These are phyloP conservation scores for Ceriagrion tenellum DNA, from an alignment of 2,888 invertebrate genomes.

Conservation along the genomic window DNA sequence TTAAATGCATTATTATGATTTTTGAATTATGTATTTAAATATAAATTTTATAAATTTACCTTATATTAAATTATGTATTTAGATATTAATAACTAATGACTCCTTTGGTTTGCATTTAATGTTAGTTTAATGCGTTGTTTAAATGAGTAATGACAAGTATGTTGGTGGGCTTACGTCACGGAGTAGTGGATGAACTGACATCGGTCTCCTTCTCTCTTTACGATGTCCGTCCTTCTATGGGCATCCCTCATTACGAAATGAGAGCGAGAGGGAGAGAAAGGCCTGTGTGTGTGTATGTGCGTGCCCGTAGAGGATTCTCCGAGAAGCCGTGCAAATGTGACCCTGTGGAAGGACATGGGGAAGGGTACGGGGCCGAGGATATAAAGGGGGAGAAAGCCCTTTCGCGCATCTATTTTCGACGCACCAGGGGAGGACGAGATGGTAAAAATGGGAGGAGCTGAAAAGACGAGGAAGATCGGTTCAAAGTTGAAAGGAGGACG, in stretches of 20 bases:
- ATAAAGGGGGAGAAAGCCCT: background rate
- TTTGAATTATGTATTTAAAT: too few relatives aligned
- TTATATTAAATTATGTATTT: too few relatives aligned
- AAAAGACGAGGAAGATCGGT: background rate
- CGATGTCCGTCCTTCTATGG: background rate
- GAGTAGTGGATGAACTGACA: background rate
- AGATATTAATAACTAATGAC: too few relatives aligned
- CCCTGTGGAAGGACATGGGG: background rate
- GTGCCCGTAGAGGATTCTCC: background rate
- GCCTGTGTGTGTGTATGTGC: background rate
- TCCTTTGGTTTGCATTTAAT: too few relatives aligned
- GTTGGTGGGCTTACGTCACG: too few relatives aligned
- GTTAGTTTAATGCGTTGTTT: too few relatives aligned
- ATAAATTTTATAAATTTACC: too few relatives aligned
- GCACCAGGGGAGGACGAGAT: background rate
- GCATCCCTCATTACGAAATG: background rate
- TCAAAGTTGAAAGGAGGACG: too few relatives aligned
- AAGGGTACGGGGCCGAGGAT: background rate
- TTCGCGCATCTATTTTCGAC: background rate
- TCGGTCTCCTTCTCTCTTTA: background rate
- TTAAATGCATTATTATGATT: too few relatives aligned
- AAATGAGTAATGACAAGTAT: too few relatives aligned
- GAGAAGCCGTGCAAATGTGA: background rate
- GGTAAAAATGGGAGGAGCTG: background rate
- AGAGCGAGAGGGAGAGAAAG: background rate